These are phyloP conservation scores for Isoperla grammatica DNA, from an alignment of 2,888 invertebrate genomes.

Conservation along the genomic window DNA sequence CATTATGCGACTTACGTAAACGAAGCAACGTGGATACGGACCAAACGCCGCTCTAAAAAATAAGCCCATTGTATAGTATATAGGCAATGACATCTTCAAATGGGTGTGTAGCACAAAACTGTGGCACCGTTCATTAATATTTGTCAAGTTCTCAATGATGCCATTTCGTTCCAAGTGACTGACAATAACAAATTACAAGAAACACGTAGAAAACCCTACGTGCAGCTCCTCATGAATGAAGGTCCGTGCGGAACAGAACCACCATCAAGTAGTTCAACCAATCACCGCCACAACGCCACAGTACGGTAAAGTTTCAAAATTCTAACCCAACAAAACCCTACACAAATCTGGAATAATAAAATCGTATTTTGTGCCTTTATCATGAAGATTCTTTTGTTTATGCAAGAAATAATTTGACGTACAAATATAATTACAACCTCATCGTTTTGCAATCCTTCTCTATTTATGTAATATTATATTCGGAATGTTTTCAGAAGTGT, in stretches of 20 bases:
- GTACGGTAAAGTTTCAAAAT: too few relatives aligned
- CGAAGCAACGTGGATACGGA: constrained; percentile 27
- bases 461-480: too few relatives aligned
- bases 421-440: too few relatives aligned
- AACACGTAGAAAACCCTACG: constrained; percentile 9
- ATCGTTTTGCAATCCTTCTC: too few relatives aligned
- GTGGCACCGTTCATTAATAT: constrained; percentile 24
- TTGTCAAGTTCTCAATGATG: constrained; percentile 4
- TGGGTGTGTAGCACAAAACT: constrained; percentile 18
- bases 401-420: too few relatives aligned
- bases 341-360: too few relatives aligned
- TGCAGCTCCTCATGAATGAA: constrained; percentile 20
- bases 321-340: too few relatives aligned
- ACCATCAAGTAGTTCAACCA: too few relatives aligned
- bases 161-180: constrained; percentile 15
- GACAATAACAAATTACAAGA: constrained; percentile 16
- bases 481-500: too few relatives aligned
- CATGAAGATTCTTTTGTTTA: too few relatives aligned
- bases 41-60: constrained; percentile 30
- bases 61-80: constrained; percentile 29
- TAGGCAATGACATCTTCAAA: constrained; percentile 30
- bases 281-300: too few relatives aligned
- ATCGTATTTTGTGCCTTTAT: too few relatives aligned
- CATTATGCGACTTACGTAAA: constrained; percentile 23
- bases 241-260: background rate